A percentile compares a stretch with the other conserved stretches of the same genome.
phyloP scores from a whole-genome alignment of 2,888 invertebrate genomes.

The Dryococelus australis region DNA sequence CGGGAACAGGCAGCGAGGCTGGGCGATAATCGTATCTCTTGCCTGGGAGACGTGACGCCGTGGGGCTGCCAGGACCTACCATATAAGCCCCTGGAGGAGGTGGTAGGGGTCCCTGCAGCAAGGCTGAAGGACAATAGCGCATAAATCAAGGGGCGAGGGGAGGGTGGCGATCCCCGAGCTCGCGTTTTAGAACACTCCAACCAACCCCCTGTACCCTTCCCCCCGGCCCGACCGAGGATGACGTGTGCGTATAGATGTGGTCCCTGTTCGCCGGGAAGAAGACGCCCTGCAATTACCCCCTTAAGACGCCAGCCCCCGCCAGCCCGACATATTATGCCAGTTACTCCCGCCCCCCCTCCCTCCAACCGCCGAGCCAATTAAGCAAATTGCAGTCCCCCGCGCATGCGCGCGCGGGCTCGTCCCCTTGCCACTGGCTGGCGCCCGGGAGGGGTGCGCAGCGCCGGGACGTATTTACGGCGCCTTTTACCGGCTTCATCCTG shows the following conservation, averaged over 20 bases:
- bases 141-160: conserved; percentile 56
- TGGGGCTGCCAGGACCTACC: neutral
- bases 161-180: conserved; percentile 24
- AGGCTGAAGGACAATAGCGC: conserved; percentile 60
- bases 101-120: conserved; percentile 12
- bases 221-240: neutral
- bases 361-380: conserved; percentile 46
- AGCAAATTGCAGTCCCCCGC: conserved; percentile 43
- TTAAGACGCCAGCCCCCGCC: conserved; percentile 22
- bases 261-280: conserved; percentile 17
- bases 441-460: neutral
- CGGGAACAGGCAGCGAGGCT: conserved; percentile 16
- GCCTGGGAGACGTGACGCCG: neutral
- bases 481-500: conserved; percentile 25
- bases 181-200: conserved; percentile 16
- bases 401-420: neutral
- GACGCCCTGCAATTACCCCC: conserved; percentile 31
- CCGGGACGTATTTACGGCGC: conserved; percentile 17
- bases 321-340: conserved; percentile 46
- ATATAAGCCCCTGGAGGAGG: conserved; percentile 17
- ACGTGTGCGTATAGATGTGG: conserved; percentile 19
- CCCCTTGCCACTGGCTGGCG: conserved; percentile 17
- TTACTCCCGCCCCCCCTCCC: conserved; percentile 21
- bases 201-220: neutral
- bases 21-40: conserved; percentile 36